Evolutionary conservation across 2,113 vertebrate genomes (phyloP).

Genomic region (Daphoenositta chrysoptera): DNA sequence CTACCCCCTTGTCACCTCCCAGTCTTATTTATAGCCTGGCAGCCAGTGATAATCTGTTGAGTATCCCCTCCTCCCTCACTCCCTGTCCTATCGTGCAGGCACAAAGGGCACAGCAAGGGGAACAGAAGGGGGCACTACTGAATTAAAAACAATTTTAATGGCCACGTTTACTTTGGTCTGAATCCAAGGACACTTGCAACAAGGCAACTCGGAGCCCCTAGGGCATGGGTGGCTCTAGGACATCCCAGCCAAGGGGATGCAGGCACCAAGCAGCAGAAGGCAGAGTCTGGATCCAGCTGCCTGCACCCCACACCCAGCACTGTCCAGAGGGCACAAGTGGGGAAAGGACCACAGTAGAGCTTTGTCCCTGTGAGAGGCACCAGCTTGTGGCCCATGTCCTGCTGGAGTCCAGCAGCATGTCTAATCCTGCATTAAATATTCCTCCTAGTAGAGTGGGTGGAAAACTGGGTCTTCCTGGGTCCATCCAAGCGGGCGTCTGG

Average conservation of each 20-base stretch:
- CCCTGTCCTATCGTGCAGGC: background rate
- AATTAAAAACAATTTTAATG: conserved; percentile 39
- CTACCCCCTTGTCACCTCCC: background rate
- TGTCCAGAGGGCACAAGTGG: background rate
- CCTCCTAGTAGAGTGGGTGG: background rate
- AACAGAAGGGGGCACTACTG: background rate
- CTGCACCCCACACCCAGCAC: background rate
- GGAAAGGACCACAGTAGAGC: background rate
- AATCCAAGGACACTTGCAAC: conserved; percentile 53
- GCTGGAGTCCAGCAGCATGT: background rate
- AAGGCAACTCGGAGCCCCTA: background rate
- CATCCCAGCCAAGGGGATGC: background rate
- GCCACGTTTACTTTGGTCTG: conserved; percentile 32
- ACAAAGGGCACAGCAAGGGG: background rate
- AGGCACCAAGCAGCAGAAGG: background rate
- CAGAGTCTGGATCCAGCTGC: background rate
- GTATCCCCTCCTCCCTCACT: background rate
- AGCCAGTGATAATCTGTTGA: background rate
- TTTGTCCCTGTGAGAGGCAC: background rate
- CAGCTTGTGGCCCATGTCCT: accelerated
- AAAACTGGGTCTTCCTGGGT: background rate
- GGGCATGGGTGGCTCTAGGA: background rate
- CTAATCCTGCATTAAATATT: background rate
- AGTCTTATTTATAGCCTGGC: background rate
- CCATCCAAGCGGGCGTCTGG: accelerated